Percentiles rank a stretch among this genome's conserved stretches.
These are phyloP conservation scores for Heterodera schachtii DNA, from an alignment of 1,140 invertebrate species.

Conservation along the genomic window DNA sequence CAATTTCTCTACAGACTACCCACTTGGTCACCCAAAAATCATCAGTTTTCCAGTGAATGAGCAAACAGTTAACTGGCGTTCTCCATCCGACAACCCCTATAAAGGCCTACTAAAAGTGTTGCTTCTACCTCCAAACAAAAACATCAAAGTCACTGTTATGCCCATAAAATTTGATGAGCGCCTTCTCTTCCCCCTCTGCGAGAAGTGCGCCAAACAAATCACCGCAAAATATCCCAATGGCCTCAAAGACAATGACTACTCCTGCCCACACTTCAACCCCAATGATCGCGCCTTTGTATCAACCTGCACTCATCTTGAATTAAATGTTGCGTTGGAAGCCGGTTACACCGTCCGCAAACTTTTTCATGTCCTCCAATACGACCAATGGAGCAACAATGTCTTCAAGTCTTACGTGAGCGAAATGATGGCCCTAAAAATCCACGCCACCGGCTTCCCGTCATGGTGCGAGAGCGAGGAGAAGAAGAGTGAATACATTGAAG, in stretches of 20 bases:
- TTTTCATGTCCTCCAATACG: conserved; percentile 13
- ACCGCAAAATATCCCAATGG: background rate
- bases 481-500: background rate
- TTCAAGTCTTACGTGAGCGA: conserved; percentile 7
- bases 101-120: conserved; percentile 10
- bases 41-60: background rate
- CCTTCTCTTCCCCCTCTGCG: conserved; percentile 6
- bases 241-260: background rate
- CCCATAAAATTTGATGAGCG: conserved; percentile 24
- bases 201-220: conserved; percentile 1
- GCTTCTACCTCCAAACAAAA: conserved; percentile 2
- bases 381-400: background rate
- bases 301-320: conserved; percentile 1
- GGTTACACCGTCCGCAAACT: conserved; percentile 13
- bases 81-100: background rate
- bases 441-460: conserved; percentile 9
- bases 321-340: background rate
- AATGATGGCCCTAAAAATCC: conserved; percentile 15
- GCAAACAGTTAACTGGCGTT: conserved; percentile 8
- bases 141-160: conserved; percentile 13
- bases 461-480: background rate
- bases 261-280: background rate
- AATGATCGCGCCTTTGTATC: conserved; percentile 9
- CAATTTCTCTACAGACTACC: background rate
- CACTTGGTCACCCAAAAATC: conserved; percentile 18